Base-by-base conservation (phyloP, 2,113 vertebrate genomes). In the Melozone crissalis region DNA sequence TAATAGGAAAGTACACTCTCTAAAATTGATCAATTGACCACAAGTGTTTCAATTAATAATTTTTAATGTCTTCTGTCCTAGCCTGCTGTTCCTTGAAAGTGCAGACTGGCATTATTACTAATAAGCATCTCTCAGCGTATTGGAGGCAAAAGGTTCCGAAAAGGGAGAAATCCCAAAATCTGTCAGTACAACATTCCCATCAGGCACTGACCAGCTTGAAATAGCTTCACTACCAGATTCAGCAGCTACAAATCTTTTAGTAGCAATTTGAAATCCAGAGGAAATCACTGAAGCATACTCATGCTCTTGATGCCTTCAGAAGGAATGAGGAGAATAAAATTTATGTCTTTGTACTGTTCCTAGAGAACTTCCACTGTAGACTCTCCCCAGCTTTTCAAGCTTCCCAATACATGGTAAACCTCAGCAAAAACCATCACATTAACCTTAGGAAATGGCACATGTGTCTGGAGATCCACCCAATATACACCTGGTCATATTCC, bases 1-100 rank as follows among this genome's bases (percentile, higher is more conserved):
- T 93, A 90, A 94, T 52, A 83, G 55, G 49, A 93, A 89, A 27
- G 58, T 55, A 89, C 41, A 62, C 28, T 79, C 68, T 81, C 77
- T 92, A 92, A 93, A 95, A 94, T 39, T 75, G 76, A 97, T 92
- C 57, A 75, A 84, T 51, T 92, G 90, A 96, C 65, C 82, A 72
- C 2, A 20, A 62, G 57, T 74, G 55, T 37, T 94, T 72, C 44
- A 87, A 94, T 92, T 89, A 90, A 75, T 87, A 73, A 85, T 88
- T 89, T 83, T 83, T 74, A 79, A 84, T 88, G 37, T 79, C 54
- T 87, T 33, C 83, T 79, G 84, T 83, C 27, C 55, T 67, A 85
- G 46, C 13, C 44, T 77, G 51, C 24, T 58, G 46, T 84, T 85
- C 63, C 55, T 31, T 59, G 16, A 44, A 95, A 91, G 49, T 28